Evolutionary conservation across 2,113 vertebrate genomes (phyloP), one percentile per base, ranked within the genome.

Genomic region (Dendrocopos noguchii): DNA sequence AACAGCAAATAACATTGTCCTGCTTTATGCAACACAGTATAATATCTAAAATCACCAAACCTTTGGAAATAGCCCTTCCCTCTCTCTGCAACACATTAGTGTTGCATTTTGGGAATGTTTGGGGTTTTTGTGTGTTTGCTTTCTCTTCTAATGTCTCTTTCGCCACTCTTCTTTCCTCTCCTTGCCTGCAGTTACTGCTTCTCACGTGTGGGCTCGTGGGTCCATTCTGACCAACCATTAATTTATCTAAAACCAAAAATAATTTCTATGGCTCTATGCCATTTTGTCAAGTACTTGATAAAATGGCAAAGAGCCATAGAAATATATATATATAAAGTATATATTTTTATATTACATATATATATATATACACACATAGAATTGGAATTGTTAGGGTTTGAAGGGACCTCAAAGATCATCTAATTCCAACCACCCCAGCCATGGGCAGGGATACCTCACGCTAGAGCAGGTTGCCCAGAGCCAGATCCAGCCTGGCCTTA

Each of bases 41-140:
- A 96, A 94, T 96, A 96, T 96, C 87, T 90, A 88, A 96, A 97
- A 96, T 95, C 94, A 91, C 80, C 82, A 97, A 96, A 86, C 47
- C 74, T 87, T 96, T 95, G 95, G 90, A 97, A 96, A 96, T 92
- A 84, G 78, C 80, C 83, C 50, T 78, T 72, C 39, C 68, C 29
- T 56, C 63, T 52, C 63, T 47, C 39, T 92, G 68, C 13, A 74
- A 21, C n/a, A 72, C n/a, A 44, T 60, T 29, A 55, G 93, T 56
- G 72, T 88, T 87, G 82, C 91, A 85, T 94, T 92, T 87, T 93
- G 59, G 27, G 55, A 27, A 17, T 90, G 68, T 89, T 86, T 86
- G 92, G 36, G 36, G 36, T 83, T 93, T 66, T 87, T 82, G 90
- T 96, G 93, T 93, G 84, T 82, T 96, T 96, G 76, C 95, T 93